phyloP scores from a whole-genome alignment of 2,888 invertebrate species.

The Esperia sulphurella region DNA sequence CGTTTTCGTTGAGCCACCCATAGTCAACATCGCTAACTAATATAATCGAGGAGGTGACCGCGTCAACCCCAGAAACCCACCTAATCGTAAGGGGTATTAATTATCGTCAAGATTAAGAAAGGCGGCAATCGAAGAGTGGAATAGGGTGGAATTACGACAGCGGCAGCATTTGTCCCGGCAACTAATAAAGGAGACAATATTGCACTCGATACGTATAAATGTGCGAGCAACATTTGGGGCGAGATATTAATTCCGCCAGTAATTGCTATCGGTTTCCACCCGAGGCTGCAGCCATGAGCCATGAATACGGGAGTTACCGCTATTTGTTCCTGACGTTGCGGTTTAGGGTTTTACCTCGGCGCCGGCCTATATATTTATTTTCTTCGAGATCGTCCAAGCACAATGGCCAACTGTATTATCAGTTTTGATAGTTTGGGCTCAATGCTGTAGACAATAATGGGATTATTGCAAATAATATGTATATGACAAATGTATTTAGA shows the following conservation, averaged over 20 bases:
- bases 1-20: background rate
- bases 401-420: conserved; percentile 60
- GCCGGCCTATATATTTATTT: conserved; percentile 71
- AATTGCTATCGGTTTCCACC: conserved; percentile 77
- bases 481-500: too few species aligned
- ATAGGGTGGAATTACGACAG: conserved; percentile 64
- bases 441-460: conserved; percentile 43
- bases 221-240: conserved; percentile 76
- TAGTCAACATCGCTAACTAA: conserved; percentile 7
- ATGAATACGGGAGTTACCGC: conserved; percentile 78
- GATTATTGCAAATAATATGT: conserved; percentile 45
- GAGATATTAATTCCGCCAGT: conserved; percentile 78
- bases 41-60: conserved; percentile 16
- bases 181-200: conserved; percentile 80
- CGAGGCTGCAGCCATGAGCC: conserved; percentile 73
- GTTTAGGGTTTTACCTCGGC: conserved; percentile 70
- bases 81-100: conserved; percentile 56
- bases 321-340: conserved; percentile 78
- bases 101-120: conserved; percentile 70
- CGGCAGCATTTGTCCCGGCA: conserved; percentile 70
- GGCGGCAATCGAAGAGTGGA: conserved; percentile 57
- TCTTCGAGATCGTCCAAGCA: conserved; percentile 67
- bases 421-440: conserved; percentile 50
- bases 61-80: conserved; percentile 29
- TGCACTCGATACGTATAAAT: conserved; percentile 79